Evolutionary conservation across 2,113 vertebrate species (phyloP).

Genomic region (Pseudorasbora parva): DNA sequence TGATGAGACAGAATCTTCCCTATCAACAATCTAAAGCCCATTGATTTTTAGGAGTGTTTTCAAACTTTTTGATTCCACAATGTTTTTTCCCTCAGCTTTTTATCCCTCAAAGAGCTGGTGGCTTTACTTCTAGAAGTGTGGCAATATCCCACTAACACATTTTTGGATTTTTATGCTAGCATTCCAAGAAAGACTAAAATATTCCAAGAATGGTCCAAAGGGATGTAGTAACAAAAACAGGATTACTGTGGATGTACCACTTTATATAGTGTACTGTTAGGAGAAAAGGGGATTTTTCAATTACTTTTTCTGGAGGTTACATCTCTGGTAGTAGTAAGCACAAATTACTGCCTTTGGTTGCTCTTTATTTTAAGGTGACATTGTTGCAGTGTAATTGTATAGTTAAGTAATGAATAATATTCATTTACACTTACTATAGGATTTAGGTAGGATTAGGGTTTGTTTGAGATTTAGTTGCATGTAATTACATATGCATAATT

Average conservation of each 20-base stretch:
- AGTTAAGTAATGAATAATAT: too few relatives aligned
- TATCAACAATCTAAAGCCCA: neutral
- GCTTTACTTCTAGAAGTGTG: neutral
- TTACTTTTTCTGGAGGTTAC: neutral
- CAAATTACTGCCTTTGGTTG: neutral
- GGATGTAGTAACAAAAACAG: neutral
- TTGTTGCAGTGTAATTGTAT: too few relatives aligned
- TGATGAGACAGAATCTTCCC: neutral
- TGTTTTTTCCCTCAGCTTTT: too few relatives aligned
- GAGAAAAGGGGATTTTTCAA: neutral
- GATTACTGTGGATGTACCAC: neutral
- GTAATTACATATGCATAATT: too few relatives aligned
- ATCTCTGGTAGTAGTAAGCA: neutral
- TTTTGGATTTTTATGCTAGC: neutral
- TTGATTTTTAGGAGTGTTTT: conserved; percentile 10
- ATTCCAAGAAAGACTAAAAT: too few relatives aligned
- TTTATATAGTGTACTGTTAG: neutral
- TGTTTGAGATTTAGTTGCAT: too few relatives aligned
- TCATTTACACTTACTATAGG: too few relatives aligned
- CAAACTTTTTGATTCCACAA: neutral
- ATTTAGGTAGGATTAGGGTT: too few relatives aligned
- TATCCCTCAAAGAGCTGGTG: neutral
- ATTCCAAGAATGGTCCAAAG: neutral
- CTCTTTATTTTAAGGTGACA: too few relatives aligned
- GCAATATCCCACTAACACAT: neutral